Base-by-base conservation (phyloP, 2,888 invertebrate genomes). In the Plemyria rubiginata region DNA sequence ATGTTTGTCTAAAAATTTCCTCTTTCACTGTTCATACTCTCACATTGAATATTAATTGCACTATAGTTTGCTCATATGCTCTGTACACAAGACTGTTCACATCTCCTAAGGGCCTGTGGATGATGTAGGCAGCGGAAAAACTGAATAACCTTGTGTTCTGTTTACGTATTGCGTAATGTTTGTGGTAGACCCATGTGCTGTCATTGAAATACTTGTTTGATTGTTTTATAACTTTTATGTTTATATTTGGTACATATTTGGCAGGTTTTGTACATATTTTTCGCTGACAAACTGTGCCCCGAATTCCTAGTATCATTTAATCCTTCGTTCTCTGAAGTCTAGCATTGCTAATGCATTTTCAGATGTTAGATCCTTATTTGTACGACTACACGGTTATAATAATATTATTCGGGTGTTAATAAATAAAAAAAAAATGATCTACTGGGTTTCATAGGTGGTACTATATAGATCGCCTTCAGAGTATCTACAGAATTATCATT, bases 101-200 rank as follows among this genome's bases (percentile, higher is more conserved):
- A 52, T 61, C 55, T 50, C n/a, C 16, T 50, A 61, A 62, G 52
- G 57, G 52, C 54, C 45, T 60, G 53, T 45, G 22, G 50, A 43
- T 57, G 58, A 57, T 48, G 56, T 66, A 45, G 41, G 15, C 56
- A 56, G 48, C 55, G 63, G 65, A 64, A 70, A 66, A 62, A 28
- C 48, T 4, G 49, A 15, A 13, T 38, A 63, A 32, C 68, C 68
- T 68, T 65, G 62, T 41, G 43, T 29, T 60, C 40, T 60, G 64
- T 64, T 61, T 62, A 32, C 54, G 45, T 46, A 45, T 66, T 58
- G 40, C 66, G 70, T 59, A 70, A 70, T 70, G 54, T 68, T 68
- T 63, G 65, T 59, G 45, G 59, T 58, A 48, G 41, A 49, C 54
- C 53, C 45, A 52, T 65, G 36, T 60, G 61, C 56, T 70, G 65